Base-by-base conservation (phyloP, 2,888 invertebrate genomes). In the Cecidostiba fungosa region DNA sequence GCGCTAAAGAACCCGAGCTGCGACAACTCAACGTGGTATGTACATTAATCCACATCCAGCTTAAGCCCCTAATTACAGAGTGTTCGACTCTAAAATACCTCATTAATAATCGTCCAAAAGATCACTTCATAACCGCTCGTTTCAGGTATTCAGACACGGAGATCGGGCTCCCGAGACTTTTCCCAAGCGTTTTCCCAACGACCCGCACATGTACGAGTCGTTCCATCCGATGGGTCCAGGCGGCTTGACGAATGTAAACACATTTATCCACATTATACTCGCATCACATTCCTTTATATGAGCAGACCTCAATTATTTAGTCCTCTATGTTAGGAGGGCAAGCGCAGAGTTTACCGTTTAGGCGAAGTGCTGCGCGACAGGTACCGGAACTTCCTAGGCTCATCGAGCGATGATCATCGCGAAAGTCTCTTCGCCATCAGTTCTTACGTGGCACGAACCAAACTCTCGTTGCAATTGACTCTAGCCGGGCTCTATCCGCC, bases 361-460 rank as follows among this genome's bases (percentile, higher is more conserved):
- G 95, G 95, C 0, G 91, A 93, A 88, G 94, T 93, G 87, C 88
- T 95, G 10, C 93, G 94, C 81, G 88, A 91, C 36, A 91, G 92
- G 3, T 95, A 95, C 89, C 91, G 92, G 16, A 91, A 93, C 0
- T 91, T 94, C 23, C 90, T 95, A 47, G 23, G 2, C 8, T 94
- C 94, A 0, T 90, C 89, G 6, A 88, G 94, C 19, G 95, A 95
- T 89, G 88, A 94, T 0, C 93, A 94, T 0, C 80, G 83, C 1
- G 66, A 85, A 0, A 54, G 85, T 12, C 84, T 90, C 1, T 88
- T 89, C 50, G 92, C 95, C 8, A 93, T 95, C 54, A 96, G 96
- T 77, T 96, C 97, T 0, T 95, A 96, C 90, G 95, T 94, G 89
- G 95, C 96, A 81, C 94, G 97, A 66, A 97, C 97, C 0, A 95